These are phyloP conservation scores for Mythimna loreyi DNA, from an alignment of 2,888 invertebrate genomes.

Conservation along the genomic window DNA sequence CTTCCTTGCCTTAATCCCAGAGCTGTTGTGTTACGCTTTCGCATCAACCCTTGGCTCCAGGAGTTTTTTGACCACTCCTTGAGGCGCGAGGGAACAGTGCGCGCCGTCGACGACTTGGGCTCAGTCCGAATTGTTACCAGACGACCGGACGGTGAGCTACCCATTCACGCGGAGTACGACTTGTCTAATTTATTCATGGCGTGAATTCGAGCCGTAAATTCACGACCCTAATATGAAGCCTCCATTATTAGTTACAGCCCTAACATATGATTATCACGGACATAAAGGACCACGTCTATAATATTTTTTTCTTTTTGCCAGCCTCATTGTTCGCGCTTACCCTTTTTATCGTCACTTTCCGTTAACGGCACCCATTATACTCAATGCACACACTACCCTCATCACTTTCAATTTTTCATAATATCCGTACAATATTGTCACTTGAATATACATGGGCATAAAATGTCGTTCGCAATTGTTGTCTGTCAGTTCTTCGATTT, in stretches of 20 bases:
- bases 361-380: constrained; percentile 44
- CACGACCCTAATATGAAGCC: too few relatives aligned
- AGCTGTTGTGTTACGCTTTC: too few relatives aligned
- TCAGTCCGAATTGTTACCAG: too few relatives aligned
- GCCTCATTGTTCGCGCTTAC: constrained; percentile 38
- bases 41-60: too few relatives aligned
- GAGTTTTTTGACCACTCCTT: too few relatives aligned
- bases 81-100: too few relatives aligned
- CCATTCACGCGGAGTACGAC: too few relatives aligned
- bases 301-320: constrained; percentile 47
- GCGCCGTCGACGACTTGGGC: too few relatives aligned
- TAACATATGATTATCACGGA: constrained; percentile 29
- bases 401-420: constrained; percentile 70
- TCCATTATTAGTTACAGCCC: not conserved
- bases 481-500: constrained; percentile 6
- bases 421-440: constrained; percentile 39
- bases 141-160: too few relatives aligned
- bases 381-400: constrained; percentile 62
- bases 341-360: constrained; percentile 45
- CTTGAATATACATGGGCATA: constrained; percentile 24
- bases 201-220: too few relatives aligned
- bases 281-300: constrained; percentile 21
- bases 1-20: too few relatives aligned
- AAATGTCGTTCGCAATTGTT: constrained; percentile 19
- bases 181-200: too few relatives aligned